Conservation (phyloP, 2,888 invertebrate species). For the Drymonia ruficornis region DNA sequence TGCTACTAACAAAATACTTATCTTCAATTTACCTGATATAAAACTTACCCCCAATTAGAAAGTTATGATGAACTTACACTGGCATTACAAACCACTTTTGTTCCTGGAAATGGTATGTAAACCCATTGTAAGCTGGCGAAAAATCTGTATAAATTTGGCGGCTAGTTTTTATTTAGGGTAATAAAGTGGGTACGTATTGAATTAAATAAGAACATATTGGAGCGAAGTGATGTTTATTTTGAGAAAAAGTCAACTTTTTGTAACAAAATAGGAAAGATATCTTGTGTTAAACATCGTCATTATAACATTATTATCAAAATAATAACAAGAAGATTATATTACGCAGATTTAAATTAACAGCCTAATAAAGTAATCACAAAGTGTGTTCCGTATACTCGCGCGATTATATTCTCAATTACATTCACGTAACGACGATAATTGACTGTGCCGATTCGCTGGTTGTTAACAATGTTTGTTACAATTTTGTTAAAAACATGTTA, state of each 20-base stretch:
- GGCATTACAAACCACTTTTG: too few relatives aligned
- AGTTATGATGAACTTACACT: too few relatives aligned
- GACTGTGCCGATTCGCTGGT: conserved; percentile 15
- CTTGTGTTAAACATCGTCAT: not conserved
- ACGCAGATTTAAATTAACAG: conserved; percentile 21
- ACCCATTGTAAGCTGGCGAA: too few relatives aligned
- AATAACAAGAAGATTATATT: conserved; percentile 21
- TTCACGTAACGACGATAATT: conserved; percentile 14
- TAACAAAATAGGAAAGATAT: not conserved
- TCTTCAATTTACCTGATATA: too few relatives aligned
- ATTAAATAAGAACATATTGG: not conserved
- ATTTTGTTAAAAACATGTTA: conserved; percentile 1
- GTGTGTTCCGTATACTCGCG: conserved; percentile 6
- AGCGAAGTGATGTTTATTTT: conserved; percentile 2
- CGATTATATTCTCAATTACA: conserved; percentile 14
- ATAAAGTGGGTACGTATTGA: too few relatives aligned
- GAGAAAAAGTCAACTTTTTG: not conserved
- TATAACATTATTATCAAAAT: conserved; percentile 17
- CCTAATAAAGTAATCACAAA: conserved; percentile 20
- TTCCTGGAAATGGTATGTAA: too few relatives aligned
- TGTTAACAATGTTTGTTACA: conserved; percentile 15
- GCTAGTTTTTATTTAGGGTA: too few relatives aligned
- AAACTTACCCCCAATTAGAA: too few relatives aligned
- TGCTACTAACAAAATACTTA: too few relatives aligned
- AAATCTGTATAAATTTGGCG: too few relatives aligned